These are phyloP conservation scores for Euphonia xanthogaster DNA, from an alignment of 2,797 vertebrate genomes.

Conservation along the genomic window DNA sequence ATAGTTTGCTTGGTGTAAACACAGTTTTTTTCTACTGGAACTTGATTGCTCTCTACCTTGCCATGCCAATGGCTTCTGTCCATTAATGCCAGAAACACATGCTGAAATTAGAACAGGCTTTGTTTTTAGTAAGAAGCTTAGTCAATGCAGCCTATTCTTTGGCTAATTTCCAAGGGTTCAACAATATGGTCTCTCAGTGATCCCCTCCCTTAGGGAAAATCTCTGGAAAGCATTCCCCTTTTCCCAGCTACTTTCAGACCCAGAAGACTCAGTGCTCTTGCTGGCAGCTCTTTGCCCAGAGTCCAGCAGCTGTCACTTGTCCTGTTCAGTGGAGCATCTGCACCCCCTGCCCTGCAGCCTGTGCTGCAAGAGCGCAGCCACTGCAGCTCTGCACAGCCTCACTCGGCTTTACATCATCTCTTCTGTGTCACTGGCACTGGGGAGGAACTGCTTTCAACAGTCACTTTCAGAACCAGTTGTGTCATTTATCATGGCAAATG, in stretches of 20 bases:
- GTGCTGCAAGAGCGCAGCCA: rapidly evolving
- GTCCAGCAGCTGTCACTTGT: constrained; percentile 50
- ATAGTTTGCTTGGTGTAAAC: neutral
- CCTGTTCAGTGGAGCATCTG: neutral
- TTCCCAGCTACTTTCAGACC: constrained; percentile 41
- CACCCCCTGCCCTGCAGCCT: neutral
- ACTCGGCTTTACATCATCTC: neutral
- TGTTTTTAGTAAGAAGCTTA: constrained; percentile 39
- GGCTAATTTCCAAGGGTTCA: constrained; percentile 9
- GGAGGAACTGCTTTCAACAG: constrained; percentile 50
- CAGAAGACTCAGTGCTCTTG: constrained; percentile 10
- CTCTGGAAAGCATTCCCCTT: constrained; percentile 33
- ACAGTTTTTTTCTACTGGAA: neutral
- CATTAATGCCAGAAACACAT: constrained; percentile 2
- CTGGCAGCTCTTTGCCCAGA: constrained; percentile 27
- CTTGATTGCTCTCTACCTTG: constrained; percentile 4
- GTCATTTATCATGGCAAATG: constrained; percentile 44
- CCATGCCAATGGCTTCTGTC: constrained; percentile 26
- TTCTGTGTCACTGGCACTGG: neutral
- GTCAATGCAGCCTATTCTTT: constrained; percentile 50
- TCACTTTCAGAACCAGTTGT: constrained; percentile 3
- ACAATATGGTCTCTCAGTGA: constrained; percentile 48
- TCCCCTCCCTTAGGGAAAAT: constrained; percentile 53
- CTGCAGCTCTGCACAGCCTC: neutral
- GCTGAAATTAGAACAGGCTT: constrained; percentile 43